Evolutionary conservation across 1,140 invertebrate genomes (phyloP).

Genomic region (Hestina assimilis): DNA sequence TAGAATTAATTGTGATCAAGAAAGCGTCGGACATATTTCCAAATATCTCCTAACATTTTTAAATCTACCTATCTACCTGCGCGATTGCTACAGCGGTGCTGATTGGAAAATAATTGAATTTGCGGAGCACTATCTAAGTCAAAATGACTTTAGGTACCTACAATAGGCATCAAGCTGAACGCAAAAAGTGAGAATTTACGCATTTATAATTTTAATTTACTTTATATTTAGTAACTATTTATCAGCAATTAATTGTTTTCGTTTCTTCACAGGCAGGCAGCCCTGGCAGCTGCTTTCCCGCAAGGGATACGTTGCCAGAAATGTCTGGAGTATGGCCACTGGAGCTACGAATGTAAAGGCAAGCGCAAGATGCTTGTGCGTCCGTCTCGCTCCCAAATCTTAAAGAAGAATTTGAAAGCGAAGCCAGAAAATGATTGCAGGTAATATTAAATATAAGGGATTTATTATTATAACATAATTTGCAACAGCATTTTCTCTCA

Average conservation of each 20-base stretch:
- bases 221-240: slow-evolving; percentile 14
- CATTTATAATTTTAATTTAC: slow-evolving; percentile 9
- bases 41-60: not conserved
- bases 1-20: slow-evolving; percentile 31
- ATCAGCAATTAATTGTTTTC: too few relatives aligned
- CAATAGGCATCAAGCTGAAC: slow-evolving; percentile 65
- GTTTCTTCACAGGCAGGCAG: slow-evolving; percentile 74
- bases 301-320: slow-evolving; percentile 91
- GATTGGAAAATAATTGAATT: slow-evolving; percentile 6
- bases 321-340: slow-evolving; percentile 93
- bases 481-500: not conserved
- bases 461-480: not conserved
- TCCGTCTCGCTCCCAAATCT: slow-evolving; percentile 86
- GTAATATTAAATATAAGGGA: slow-evolving; percentile 34
- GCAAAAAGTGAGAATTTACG: slow-evolving; percentile 56
- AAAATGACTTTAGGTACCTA: slow-evolving; percentile 70
- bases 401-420: slow-evolving; percentile 86
- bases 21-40: slow-evolving; percentile 1
- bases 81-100: not conserved
- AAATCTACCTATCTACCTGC: too few relatives aligned
- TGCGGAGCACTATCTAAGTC: slow-evolving; percentile 5
- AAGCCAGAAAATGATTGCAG: slow-evolving; percentile 74
- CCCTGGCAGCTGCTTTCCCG: slow-evolving; percentile 80
- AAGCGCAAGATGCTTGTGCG: slow-evolving; percentile 92
- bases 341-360: slow-evolving; percentile 95